Conservation (phyloP, 2,888 invertebrate genomes). For the Drosophila pegasa region DNA sequence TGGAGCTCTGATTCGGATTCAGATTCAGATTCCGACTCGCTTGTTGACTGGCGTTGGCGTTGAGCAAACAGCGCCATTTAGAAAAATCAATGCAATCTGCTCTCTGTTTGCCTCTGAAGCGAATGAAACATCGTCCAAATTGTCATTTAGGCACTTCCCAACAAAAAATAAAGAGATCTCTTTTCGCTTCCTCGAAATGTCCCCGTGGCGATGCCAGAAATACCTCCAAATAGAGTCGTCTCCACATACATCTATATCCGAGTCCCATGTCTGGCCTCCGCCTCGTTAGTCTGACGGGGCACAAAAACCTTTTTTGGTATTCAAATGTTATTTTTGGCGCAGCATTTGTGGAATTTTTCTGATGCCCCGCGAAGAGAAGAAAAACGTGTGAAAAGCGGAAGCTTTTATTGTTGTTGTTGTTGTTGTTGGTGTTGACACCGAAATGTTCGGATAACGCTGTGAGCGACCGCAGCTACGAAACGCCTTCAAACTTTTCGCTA, state of each 20-base stretch:
- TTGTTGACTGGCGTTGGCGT: slow-evolving; percentile 37
- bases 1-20: slow-evolving; percentile 24
- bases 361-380: slow-evolving; percentile 13
- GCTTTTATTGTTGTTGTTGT: slow-evolving; percentile 31
- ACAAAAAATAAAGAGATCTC: slow-evolving; percentile 44
- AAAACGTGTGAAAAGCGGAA: slow-evolving; percentile 72
- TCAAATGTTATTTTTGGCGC: slow-evolving; percentile 75
- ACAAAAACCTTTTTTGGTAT: slow-evolving; percentile 73
- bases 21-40: slow-evolving; percentile 22
- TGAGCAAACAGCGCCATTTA: slow-evolving; percentile 59
- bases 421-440: slow-evolving; percentile 49
- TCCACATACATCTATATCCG: slow-evolving; percentile 34
- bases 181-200: slow-evolving; percentile 20
- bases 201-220: slow-evolving; percentile 41
- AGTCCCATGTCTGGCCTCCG: slow-evolving; percentile 21
- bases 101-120: slow-evolving; percentile 43
- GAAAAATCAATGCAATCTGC: slow-evolving; percentile 57
- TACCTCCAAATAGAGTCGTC: slow-evolving; percentile 62
- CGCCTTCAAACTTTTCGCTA: slow-evolving; percentile 56
- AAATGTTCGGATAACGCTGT: slow-evolving; percentile 45
- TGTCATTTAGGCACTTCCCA: slow-evolving; percentile 60
- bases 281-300: slow-evolving; percentile 57
- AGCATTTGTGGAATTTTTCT: slow-evolving; percentile 64
- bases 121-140: slow-evolving; percentile 47
- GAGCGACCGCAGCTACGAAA: slow-evolving; percentile 55